Conservation (phyloP, 2,797 vertebrate species). For the Protonibea diacanthus region DNA sequence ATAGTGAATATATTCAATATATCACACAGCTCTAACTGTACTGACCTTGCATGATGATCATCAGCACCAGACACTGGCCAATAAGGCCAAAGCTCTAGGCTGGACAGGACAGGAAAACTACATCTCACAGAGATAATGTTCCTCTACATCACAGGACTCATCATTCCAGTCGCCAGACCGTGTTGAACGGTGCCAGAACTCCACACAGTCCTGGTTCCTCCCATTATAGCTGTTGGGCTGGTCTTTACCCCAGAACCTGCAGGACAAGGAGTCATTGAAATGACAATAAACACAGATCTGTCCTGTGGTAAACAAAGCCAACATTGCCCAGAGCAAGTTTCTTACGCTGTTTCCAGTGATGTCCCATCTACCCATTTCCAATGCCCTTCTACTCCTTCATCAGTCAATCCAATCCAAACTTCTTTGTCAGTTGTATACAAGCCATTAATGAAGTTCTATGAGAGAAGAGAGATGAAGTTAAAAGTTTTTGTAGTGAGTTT, state of each 20-base stretch:
- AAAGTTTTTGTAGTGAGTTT: background rate
- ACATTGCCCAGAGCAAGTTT: background rate
- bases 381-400: constrained; percentile 55
- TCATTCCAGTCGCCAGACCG: constrained; percentile 71
- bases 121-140: constrained; percentile 71
- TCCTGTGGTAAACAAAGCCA: background rate
- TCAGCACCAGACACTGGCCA: background rate
- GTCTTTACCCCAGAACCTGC: constrained; percentile 69
- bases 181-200: constrained; percentile 48
- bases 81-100: background rate
- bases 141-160: constrained; percentile 55
- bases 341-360: constrained; percentile 50
- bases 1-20: too few species aligned
- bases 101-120: constrained; percentile 46
- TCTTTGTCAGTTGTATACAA: constrained; percentile 57
- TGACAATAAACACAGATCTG: background rate
- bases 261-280: background rate
- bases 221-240: constrained; percentile 75
- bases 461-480: background rate
- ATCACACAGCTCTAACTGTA: too few species aligned
- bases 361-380: constrained; percentile 79
- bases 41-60: background rate
- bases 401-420: constrained; percentile 76
- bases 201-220: constrained; percentile 78
- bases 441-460: constrained; percentile 64